Base-by-base conservation (phyloP, 2,888 invertebrate species). In the Scaptomyza cyrtandrae region DNA sequence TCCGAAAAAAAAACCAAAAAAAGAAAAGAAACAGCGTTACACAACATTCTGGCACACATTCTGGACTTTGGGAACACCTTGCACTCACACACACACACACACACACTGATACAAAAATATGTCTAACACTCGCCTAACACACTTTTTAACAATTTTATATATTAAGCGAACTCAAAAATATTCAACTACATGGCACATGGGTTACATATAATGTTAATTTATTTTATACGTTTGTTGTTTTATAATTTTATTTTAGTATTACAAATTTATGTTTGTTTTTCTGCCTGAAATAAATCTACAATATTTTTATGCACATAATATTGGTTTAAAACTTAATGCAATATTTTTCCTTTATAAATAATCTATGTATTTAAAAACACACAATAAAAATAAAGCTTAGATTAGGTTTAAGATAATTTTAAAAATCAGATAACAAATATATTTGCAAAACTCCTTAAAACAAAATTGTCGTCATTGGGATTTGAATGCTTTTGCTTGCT, bases 11-110 rank as follows among this genome's bases (percentile, higher is more conserved):
- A 48, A n/a, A n/a, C n/a, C n/a, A n/a, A 41, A 6, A 35, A 39
- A 59, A 27, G 13, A 35, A 64, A 50, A 55, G 50, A 72, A 39
- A 37, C 69, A 54, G 54, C 74, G 55, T 49, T 67, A 52, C 63
- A 70, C 82, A 63, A 31, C 29, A 44, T 31, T 52, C 66, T 50
- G 85, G 70, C 78, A 64, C 75, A 68, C 59, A 57, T 63, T 60
- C 86, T 88, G 83, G 83, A 84, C 83, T 58, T 79, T 79, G 88
- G 88, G 73, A 74, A 71, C 74, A 64, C 55, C 54, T 39, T 61
- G 56, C 63, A 48, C 66, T 37, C 55, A 78, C 55, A 66, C 69
- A 58, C 61, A 57, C 60, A 60, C 66, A 60, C 60, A 57, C 48
- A 55, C 54, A 14, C n/a, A n/a, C n/a, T n/a, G n/a, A n/a, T 58